Evolutionary conservation across 2,113 vertebrate species (phyloP).

Genomic region (Gasterosteus aculeatus): DNA sequence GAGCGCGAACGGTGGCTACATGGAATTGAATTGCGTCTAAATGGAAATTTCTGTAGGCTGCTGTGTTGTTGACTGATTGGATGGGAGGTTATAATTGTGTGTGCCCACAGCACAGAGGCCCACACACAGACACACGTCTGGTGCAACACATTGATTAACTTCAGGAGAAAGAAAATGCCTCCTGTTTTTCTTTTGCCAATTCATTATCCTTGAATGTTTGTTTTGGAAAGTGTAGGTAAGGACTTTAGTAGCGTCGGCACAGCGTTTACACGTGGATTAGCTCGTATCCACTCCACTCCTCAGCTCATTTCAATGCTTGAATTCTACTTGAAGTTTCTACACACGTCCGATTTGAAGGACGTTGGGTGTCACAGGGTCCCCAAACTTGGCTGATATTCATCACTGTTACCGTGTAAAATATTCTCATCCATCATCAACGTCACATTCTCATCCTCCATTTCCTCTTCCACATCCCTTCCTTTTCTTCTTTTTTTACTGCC

Average conservation of each 20-base stretch:
- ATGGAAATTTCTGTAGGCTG: conserved; percentile 33
- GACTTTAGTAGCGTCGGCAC: too few species aligned
- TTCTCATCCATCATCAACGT: conserved; percentile 18
- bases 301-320: not conserved
- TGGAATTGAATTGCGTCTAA: conserved; percentile 29
- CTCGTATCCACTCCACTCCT: not conserved
- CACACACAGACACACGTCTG: not conserved
- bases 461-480: not conserved
- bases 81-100: conserved; percentile 39
- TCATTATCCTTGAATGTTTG: not conserved
- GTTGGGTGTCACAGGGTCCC: not conserved
- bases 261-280: not conserved
- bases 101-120: conserved; percentile 2
- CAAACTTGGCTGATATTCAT: conserved; percentile 33
- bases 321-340: not conserved
- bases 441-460: not conserved
- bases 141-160: conserved; percentile 27
- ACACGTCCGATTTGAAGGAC: conserved; percentile 6
- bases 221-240: too few species aligned
- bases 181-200: not conserved
- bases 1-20: conserved; percentile 7
- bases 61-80: conserved; percentile 39
- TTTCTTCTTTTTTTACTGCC: not conserved
- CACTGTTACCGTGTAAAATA: conserved; percentile 27
- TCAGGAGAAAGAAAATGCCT: not conserved